phyloP scores from a whole-genome alignment of 2,113 vertebrate species.

The Phaetusa simplex region DNA sequence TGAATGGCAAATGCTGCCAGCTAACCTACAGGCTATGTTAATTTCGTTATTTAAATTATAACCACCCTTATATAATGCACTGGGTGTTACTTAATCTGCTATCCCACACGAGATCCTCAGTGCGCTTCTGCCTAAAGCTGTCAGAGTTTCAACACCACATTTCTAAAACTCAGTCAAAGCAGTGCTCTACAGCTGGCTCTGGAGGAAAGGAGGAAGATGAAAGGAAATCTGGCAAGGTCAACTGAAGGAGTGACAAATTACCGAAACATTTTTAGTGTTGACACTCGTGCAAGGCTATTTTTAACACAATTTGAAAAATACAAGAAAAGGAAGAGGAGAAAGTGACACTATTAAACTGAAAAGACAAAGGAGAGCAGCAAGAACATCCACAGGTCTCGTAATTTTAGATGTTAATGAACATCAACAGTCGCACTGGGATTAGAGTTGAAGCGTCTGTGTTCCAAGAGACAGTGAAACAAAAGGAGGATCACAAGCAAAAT shows the following conservation, averaged over 20 bases:
- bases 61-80: background rate
- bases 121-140: background rate
- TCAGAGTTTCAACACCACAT: background rate
- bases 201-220: background rate
- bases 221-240: background rate
- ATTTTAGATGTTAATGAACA: background rate
- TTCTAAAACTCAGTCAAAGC: background rate
- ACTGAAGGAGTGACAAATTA: background rate
- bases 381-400: background rate
- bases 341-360: background rate
- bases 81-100: background rate
- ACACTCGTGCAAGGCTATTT: background rate
- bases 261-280: background rate
- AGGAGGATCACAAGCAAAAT: background rate
- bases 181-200: background rate
- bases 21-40: background rate
- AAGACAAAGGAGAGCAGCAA: background rate
- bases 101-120: background rate
- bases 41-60: background rate
- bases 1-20: background rate
- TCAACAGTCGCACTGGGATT: background rate
- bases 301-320: background rate
- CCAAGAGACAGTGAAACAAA: background rate
- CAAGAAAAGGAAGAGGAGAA: background rate
- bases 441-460: background rate